Percentiles rank a stretch among this genome's conserved stretches.
phyloP scores from a whole-genome alignment of 2,113 vertebrate genomes.

The Proterorhinus semilunaris region DNA sequence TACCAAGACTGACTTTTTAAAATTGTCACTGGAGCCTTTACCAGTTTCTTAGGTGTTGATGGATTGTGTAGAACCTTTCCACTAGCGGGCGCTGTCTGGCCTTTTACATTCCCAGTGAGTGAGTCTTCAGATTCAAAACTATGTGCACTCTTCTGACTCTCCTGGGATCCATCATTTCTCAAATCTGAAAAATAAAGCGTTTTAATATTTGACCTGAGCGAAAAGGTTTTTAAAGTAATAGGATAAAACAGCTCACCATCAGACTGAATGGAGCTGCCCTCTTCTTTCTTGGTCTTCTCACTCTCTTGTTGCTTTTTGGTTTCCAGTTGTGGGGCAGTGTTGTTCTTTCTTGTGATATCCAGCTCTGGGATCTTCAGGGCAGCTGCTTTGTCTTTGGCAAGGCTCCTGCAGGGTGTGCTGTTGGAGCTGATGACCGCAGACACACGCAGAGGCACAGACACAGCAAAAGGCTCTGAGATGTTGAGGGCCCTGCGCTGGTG shows the following conservation, averaged over 20 bases:
- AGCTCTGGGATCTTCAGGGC: slow-evolving; percentile 62
- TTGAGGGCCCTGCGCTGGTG: slow-evolving; percentile 93
- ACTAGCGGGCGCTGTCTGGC: slow-evolving; percentile 49
- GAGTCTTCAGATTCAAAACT: slow-evolving; percentile 50
- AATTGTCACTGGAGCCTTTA: slow-evolving; percentile 27
- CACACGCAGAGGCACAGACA: slow-evolving; percentile 90
- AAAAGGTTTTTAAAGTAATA: not conserved
- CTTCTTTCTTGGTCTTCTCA: slow-evolving; percentile 51
- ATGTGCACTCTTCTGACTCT: slow-evolving; percentile 24
- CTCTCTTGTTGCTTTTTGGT: slow-evolving; percentile 56
- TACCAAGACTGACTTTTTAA: not conserved
- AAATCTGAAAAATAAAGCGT: slow-evolving; percentile 30
- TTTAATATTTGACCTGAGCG: not conserved
- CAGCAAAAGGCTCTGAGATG: slow-evolving; percentile 94
- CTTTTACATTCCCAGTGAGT: slow-evolving; percentile 24
- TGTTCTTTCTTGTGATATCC: slow-evolving; percentile 51
- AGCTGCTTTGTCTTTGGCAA: slow-evolving; percentile 81
- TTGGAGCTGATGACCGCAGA: slow-evolving; percentile 95
- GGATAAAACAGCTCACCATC: slow-evolving; percentile 54
- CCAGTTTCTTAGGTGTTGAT: slow-evolving; percentile 50
- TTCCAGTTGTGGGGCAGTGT: slow-evolving; percentile 62
- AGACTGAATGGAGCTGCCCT: slow-evolving; percentile 27
- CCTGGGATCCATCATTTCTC: slow-evolving; percentile 35
- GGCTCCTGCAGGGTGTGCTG: slow-evolving; percentile 87
- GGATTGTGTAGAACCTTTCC: slow-evolving; percentile 54